Evolutionary conservation across 2,888 invertebrate genomes (phyloP).

Genomic region (Cremastobaeus sp.): DNA sequence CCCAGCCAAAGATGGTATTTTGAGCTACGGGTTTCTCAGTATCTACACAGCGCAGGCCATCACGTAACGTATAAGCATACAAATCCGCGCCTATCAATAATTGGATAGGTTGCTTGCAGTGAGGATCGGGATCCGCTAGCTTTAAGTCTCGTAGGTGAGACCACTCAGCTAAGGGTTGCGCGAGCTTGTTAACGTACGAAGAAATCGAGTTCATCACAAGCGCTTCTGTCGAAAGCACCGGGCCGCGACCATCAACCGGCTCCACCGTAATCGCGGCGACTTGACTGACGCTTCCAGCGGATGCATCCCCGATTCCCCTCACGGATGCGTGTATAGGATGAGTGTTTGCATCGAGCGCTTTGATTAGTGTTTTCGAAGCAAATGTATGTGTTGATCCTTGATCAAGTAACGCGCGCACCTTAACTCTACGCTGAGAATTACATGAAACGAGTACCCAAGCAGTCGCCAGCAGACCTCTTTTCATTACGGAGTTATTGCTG

Average conservation of each 20-base stretch:
- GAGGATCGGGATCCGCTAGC: too few species aligned
- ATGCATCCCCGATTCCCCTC: not conserved
- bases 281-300: not conserved
- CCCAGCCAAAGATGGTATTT: too few species aligned
- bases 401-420: not conserved
- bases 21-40: too few species aligned
- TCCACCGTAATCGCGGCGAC: not conserved
- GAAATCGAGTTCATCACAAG: not conserved
- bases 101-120: too few species aligned
- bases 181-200: too few species aligned
- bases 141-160: too few species aligned
- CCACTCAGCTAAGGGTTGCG: too few species aligned
- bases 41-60: too few species aligned
- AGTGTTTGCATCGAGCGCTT: not conserved
- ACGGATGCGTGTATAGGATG: not conserved
- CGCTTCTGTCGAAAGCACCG: not conserved
- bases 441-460: not conserved
- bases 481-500: too few species aligned
- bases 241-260: not conserved
- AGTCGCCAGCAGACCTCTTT: too few species aligned
- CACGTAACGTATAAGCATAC: too few species aligned
- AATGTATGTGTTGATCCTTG: not conserved
- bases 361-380: not conserved
- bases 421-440: not conserved
- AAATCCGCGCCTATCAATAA: too few species aligned